Percentiles rank a stretch among this genome's conserved stretches.
Conservation (phyloP, 2,113 vertebrate species). For the Forbesichthys agassizii region DNA sequence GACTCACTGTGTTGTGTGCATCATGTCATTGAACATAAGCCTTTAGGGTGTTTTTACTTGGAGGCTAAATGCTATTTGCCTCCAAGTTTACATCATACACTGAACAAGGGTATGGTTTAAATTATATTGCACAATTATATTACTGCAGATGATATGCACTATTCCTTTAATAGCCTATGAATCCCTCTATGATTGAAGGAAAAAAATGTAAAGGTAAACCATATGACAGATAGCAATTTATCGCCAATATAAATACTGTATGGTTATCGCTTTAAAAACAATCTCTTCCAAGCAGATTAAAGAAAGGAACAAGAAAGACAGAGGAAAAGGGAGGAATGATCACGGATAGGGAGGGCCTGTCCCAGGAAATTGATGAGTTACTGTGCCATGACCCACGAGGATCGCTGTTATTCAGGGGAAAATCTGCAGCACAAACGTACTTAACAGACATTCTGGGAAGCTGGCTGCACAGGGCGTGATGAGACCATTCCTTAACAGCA, state of each 20-base stretch:
- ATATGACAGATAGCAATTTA: constrained; percentile 11
- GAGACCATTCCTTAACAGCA: neutral
- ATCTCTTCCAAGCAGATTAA: constrained; percentile 9
- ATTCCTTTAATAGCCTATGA: neutral
- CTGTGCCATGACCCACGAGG: constrained; percentile 47
- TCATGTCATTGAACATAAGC: too few species aligned
- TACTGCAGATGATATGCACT: too few species aligned
- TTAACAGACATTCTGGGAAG: constrained; percentile 31
- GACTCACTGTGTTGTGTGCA: too few species aligned
- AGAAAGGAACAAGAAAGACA: neutral
- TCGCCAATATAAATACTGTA: constrained; percentile 43
- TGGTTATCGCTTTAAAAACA: constrained; percentile 28
- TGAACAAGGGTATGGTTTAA: neutral
- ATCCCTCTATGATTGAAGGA: constrained; percentile 24
- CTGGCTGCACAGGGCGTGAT: constrained; percentile 25
- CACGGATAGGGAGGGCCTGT: constrained; percentile 23
- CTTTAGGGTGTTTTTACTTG: too few species aligned
- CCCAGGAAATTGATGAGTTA: constrained; percentile 49
- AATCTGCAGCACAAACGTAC: constrained; percentile 34
- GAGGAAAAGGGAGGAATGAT: neutral
- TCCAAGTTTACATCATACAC: too few species aligned
- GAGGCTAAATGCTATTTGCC: too few species aligned
- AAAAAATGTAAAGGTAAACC: constrained; percentile 44
- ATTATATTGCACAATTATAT: neutral
- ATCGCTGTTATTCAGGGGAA: constrained; percentile 51